Percentiles rank a stretch among this genome's conserved stretches.
Conservation (phyloP, 1,140 invertebrate genomes). For the Drosophila ogumai region DNA sequence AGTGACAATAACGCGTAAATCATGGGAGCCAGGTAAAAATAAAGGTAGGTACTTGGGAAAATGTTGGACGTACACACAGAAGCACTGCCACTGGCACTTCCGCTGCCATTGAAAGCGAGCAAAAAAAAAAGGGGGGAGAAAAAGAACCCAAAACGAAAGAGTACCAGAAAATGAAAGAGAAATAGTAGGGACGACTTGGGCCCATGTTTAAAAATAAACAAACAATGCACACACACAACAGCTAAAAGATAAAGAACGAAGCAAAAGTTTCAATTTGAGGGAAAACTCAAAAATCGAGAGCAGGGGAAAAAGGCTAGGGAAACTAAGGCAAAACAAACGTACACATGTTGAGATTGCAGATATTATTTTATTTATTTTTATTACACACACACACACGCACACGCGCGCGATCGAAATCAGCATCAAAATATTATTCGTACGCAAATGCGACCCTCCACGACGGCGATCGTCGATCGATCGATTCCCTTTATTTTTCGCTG, state of each 20-base stretch:
- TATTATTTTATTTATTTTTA: conserved; percentile 82
- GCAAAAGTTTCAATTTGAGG: conserved; percentile 53
- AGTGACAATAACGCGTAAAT: conserved; percentile 83
- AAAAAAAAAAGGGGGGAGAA: conserved; percentile 15
- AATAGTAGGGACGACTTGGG: conserved; percentile 33
- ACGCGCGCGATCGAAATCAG: conserved; percentile 61
- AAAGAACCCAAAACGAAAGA: conserved; percentile 14
- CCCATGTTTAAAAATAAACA: conserved; percentile 79
- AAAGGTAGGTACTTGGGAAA: conserved; percentile 26
- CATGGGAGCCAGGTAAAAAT: conserved; percentile 59
- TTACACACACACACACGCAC: conserved; percentile 57
- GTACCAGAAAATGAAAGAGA: conserved; percentile 28
- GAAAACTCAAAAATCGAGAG: conserved; percentile 47
- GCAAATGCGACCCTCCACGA: conserved; percentile 72
- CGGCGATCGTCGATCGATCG: conserved; percentile 3
- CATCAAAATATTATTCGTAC: conserved; percentile 72
- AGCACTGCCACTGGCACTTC: conserved; percentile 54
- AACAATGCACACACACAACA: conserved; percentile 60
- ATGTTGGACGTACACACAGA: conserved; percentile 35
- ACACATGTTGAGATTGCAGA: conserved; percentile 79
- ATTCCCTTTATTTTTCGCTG: conserved; percentile 5
- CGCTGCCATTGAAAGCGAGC: conserved; percentile 67
- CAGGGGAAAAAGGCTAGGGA: conserved; percentile 14
- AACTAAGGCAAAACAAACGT: conserved; percentile 48
- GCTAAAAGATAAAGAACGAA: conserved; percentile 54